phyloP scores from a whole-genome alignment of 1,140 invertebrate species.

The Dinoponera quadriceps region DNA sequence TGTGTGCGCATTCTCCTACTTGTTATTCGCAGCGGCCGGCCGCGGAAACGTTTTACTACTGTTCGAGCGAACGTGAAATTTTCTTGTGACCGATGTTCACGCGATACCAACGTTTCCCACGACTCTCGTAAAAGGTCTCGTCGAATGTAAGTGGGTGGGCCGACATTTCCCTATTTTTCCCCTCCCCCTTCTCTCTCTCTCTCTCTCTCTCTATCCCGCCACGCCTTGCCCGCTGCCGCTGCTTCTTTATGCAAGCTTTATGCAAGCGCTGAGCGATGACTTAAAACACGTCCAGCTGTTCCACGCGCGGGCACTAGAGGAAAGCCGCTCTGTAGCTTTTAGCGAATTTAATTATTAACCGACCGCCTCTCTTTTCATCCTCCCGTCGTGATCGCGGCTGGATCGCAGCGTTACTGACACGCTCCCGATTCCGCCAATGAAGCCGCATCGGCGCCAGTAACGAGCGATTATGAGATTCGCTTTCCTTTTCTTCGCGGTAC shows the following conservation, averaged over 20 bases:
- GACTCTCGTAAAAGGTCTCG: constrained; percentile 49
- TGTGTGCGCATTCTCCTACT: constrained; percentile 4
- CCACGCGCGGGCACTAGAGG: constrained; percentile 6
- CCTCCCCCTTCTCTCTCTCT: neutral
- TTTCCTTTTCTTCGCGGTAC: constrained; percentile 11
- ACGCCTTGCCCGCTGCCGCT: constrained; percentile 1
- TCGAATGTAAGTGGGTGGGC: constrained; percentile 32
- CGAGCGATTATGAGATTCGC: constrained; percentile 3
- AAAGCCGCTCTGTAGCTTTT: constrained; percentile 29
- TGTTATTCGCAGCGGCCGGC: constrained; percentile 38
- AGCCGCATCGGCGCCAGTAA: constrained; percentile 11
- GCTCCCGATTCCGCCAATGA: constrained; percentile 12
- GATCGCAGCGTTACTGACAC: neutral
- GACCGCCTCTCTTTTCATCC: neutral
- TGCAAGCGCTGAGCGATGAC: constrained; percentile 53
- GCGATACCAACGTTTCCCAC: constrained; percentile 53
- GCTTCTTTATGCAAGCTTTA: constrained; percentile 55
- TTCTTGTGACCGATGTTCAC: constrained; percentile 40
- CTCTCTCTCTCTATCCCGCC: neutral
- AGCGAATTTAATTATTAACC: constrained; percentile 48
- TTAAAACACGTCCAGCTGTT: constrained; percentile 56
- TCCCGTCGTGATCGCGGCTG: constrained; percentile 2
- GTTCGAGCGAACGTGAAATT: constrained; percentile 52
- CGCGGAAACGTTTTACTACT: constrained; percentile 38
- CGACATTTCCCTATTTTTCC: neutral